Base-by-base conservation (phyloP, 2,113 vertebrate genomes). In the Herpailurus yagouaroundi region DNA sequence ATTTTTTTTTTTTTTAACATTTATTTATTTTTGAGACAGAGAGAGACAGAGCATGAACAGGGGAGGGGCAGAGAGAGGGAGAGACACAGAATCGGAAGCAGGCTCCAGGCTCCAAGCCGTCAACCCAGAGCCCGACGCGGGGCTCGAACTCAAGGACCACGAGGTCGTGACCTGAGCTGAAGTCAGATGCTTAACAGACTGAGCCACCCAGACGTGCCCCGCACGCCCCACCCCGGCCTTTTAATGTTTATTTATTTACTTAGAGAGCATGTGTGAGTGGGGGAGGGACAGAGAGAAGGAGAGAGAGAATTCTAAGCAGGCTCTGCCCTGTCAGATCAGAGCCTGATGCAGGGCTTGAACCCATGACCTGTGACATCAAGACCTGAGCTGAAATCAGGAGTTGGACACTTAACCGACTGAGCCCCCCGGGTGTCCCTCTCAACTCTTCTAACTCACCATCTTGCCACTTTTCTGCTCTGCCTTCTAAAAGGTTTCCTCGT, bases 81-180 rank as follows among this genome's bases (percentile, higher is more conserved):
- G 41, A 29, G 41, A 60, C 57, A 23, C 57, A 60, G 57, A 60
- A 60, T 60, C 57, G 2, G 21, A 76, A 27, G 0, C 14, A 45
- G 73, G 38, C 25, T 76, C 73, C 57, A 60, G 57, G 57, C 57
- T 60, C 7, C 3, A 3, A 23, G 57, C 21, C 23, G 3, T 23
- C 57, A 60, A 0, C 57, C 21, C 57, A 23, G 57, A 45, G 41
- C 13, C 3, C 0, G 27, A 45, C 3, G 0, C 7, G 13, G 73
- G 73, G 13, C 73, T 76, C 13, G 0, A 45, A 45, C 25, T 14
- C 38, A 16, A 2, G 18, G 18, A 41, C 25, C 13, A 6, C 6
- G 4, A 41, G 73, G 9, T 76, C 38, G 9, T 16, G 73, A 76
- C 41, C 25, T 76, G 73, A 76, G 41, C 25, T 0, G 25, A 76